phyloP scores from a whole-genome alignment of 2,113 vertebrate species.

The Mustelus asterias region DNA sequence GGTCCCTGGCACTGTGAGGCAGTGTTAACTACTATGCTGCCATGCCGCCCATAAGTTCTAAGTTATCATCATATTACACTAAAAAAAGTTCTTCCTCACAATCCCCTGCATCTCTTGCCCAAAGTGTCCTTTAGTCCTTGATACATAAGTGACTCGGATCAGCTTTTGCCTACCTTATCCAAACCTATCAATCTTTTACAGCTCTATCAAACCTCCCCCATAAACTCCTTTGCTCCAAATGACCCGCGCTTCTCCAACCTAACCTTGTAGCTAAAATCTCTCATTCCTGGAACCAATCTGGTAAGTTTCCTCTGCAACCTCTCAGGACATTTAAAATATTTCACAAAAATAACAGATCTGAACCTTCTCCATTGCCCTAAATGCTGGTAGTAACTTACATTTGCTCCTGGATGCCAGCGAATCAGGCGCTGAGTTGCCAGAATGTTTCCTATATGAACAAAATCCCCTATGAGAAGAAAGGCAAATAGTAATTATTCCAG shows the following conservation, averaged over 20 bases:
- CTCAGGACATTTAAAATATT: neutral
- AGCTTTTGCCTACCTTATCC: neutral
- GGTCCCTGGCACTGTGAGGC: too few species aligned
- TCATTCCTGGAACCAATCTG: neutral
- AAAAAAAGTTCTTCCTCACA: neutral
- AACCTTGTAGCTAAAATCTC: neutral
- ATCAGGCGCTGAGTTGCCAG: constrained; percentile 78
- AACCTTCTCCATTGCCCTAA: neutral
- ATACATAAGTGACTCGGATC: neutral
- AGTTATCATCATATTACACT: neutral
- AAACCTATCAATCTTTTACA: neutral
- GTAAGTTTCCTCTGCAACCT: neutral
- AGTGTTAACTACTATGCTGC: too few species aligned
- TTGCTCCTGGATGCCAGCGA: constrained; percentile 87
- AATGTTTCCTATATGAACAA: constrained; percentile 84
- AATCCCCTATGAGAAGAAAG: constrained; percentile 58
- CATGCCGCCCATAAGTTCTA: too few species aligned
- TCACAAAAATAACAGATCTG: neutral
- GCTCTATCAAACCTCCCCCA: neutral
- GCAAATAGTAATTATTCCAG: neutral
- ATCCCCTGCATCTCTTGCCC: neutral
- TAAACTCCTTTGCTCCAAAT: neutral
- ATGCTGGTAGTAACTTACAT: constrained; percentile 62
- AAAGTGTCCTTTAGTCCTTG: neutral
- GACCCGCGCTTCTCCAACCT: too few species aligned